Evolutionary conservation across 2,797 vertebrate species (phyloP).

Genomic region (Alectoris magna): DNA sequence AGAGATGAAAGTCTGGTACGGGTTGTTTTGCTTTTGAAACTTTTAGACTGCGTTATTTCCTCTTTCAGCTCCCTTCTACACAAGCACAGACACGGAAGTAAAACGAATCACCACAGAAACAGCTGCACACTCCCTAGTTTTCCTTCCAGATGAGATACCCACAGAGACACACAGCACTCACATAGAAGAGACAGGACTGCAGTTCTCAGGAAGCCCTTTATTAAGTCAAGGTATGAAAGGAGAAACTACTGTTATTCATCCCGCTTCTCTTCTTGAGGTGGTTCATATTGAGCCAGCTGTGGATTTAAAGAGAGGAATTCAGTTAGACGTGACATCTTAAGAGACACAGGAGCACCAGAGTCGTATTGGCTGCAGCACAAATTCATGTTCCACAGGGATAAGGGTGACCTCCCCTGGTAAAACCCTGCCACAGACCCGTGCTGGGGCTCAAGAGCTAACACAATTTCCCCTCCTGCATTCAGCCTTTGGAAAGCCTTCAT

Average conservation of each 20-base stretch:
- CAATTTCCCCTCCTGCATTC: neutral
- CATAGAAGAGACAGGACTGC: neutral
- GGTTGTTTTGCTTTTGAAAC: neutral
- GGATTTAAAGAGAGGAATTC: slow-evolving; percentile 74
- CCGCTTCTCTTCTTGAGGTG: slow-evolving; percentile 83
- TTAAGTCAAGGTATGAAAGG: slow-evolving; percentile 58
- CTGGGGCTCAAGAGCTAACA: neutral
- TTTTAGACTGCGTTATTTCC: neutral
- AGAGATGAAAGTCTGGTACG: too few relatives aligned
- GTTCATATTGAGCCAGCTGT: slow-evolving; percentile 93
- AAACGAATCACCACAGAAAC: neutral
- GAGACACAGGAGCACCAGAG: neutral
- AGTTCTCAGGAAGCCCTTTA: slow-evolving; percentile 73
- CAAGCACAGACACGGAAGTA: neutral
- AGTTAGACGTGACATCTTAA: slow-evolving; percentile 17
- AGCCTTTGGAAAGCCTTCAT: neutral
- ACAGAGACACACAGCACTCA: neutral
- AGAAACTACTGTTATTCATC: slow-evolving; percentile 80
- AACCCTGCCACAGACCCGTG: neutral
- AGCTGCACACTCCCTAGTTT: neutral
- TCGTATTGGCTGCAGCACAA: neutral
- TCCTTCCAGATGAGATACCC: neutral
- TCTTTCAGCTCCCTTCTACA: neutral
- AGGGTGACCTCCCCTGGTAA: neutral
- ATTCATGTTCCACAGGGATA: fast-evolving